A percentile compares a stretch with the other conserved stretches of the same genome.
These are phyloP conservation scores for Metopia argyrocephala DNA, from an alignment of 2,888 invertebrate species.

Conservation along the genomic window DNA sequence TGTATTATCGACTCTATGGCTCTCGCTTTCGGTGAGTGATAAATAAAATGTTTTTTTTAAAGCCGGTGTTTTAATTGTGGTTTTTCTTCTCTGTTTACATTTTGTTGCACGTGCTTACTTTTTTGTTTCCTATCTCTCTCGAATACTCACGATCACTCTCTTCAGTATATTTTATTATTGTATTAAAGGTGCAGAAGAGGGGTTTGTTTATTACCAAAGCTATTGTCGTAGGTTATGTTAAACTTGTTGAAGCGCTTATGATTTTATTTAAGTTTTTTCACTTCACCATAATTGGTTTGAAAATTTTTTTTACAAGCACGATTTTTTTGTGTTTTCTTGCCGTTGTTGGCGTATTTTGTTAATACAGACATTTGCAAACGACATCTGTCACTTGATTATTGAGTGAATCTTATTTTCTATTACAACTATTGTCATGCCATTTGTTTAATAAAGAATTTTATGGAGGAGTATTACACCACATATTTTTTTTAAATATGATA, in stretches of 20 bases:
- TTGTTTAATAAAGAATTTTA: too few species aligned
- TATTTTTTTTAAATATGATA: too few species aligned
- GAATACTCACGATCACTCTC: neutral
- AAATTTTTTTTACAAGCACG: neutral
- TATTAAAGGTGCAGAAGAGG: neutral
- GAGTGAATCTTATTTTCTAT: constrained; percentile 26
- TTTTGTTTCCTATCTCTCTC: constrained; percentile 19
- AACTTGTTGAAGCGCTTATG: neutral
- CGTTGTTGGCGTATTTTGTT: neutral
- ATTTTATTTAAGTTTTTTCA: neutral
- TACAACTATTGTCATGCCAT: neutral
- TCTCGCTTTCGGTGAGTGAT: neutral
- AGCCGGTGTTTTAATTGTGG: constrained; percentile 42
- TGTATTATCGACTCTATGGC: neutral
- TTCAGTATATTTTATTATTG: neutral
- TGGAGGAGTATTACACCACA: too few species aligned
- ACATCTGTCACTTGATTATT: constrained; percentile 35
- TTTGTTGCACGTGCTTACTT: constrained; percentile 25
- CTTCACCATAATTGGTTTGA: neutral
- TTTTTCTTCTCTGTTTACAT: constrained; percentile 45
- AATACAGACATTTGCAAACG: constrained; percentile 48
- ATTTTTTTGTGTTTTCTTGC: neutral
- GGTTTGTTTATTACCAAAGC: neutral
- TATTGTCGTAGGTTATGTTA: constrained; percentile 52
- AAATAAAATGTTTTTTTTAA: neutral